Evolutionary conservation across 2,113 vertebrate genomes (phyloP).

Genomic region (Petroica traversi): DNA sequence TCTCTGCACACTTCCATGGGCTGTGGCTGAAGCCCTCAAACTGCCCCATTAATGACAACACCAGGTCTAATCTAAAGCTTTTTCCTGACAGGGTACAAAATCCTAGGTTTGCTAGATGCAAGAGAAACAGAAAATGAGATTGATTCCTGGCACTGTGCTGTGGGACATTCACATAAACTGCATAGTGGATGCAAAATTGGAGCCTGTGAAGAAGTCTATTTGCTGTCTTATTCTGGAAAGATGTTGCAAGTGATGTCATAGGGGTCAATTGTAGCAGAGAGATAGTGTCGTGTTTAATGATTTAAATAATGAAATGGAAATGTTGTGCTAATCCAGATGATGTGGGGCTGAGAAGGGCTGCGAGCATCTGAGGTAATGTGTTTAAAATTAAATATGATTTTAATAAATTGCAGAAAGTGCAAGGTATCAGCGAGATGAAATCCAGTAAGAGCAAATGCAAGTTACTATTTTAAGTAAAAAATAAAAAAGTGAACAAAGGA

Average conservation of each 20-base stretch:
- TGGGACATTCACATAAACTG: not conserved
- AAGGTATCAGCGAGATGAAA: not conserved
- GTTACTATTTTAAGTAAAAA: not conserved
- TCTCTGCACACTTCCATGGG: not conserved
- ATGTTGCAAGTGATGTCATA: not conserved
- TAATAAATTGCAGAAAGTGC: not conserved
- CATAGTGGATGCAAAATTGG: not conserved
- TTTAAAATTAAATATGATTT: constrained; percentile 26
- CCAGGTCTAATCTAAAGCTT: not conserved
- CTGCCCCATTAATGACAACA: not conserved
- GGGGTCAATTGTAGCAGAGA: not conserved
- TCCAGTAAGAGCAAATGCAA: not conserved
- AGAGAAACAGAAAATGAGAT: not conserved
- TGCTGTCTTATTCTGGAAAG: not conserved
- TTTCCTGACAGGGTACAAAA: not conserved
- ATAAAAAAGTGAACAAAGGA: not conserved
- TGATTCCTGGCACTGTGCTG: not conserved
- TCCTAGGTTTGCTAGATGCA: not conserved
- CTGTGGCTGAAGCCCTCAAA: not conserved
- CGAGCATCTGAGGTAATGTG: not conserved
- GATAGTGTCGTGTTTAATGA: not conserved
- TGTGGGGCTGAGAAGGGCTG: not conserved
- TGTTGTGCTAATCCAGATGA: not conserved
- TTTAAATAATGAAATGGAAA: not conserved
- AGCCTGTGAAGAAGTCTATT: not conserved